Evolutionary conservation across 1,140 invertebrate species (phyloP).

Genomic region (Campoletis sonorensis): DNA sequence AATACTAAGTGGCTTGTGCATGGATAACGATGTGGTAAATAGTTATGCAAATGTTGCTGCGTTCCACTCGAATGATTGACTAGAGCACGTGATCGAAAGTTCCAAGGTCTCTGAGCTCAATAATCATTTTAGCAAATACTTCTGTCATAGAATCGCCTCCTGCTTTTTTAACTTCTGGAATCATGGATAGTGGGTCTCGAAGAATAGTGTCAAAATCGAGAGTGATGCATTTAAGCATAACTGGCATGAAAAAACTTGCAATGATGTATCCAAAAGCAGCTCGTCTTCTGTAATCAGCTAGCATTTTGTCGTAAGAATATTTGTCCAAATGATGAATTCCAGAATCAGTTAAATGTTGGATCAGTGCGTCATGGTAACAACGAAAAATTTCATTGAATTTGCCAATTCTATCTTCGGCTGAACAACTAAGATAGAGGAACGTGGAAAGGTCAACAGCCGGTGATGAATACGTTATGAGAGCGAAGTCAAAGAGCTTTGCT

Average conservation of each 20-base stretch:
- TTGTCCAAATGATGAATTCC: conserved; percentile 49
- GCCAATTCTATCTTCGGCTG: conserved; percentile 49
- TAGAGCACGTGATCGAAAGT: conserved; percentile 53
- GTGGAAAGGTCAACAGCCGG: conserved; percentile 71
- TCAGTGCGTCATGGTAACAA: conserved; percentile 64
- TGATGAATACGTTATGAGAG: conserved; percentile 63
- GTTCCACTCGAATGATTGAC: background rate
- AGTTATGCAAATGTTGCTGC: too few species aligned
- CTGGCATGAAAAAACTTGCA: conserved; percentile 62
- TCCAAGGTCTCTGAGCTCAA: conserved; percentile 57
- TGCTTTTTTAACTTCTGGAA: fast-evolving
- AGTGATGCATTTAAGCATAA: conserved; percentile 46
- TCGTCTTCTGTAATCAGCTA: conserved; percentile 61
- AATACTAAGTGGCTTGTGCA: background rate
- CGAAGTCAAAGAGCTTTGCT: conserved; percentile 73
- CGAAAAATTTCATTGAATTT: conserved; percentile 63
- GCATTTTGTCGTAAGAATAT: conserved; percentile 62
- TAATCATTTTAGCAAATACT: conserved; percentile 59
- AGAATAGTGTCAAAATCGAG: background rate
- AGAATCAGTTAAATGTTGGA: conserved; percentile 47
- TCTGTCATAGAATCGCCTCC: conserved; percentile 58
- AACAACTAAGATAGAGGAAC: conserved; percentile 69
- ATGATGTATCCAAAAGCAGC: conserved; percentile 67
- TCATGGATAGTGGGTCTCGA: fast-evolving
- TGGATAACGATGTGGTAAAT: background rate